Evolutionary conservation across 2,113 vertebrate species (phyloP).

Genomic region (Siphamia tubifer): DNA sequence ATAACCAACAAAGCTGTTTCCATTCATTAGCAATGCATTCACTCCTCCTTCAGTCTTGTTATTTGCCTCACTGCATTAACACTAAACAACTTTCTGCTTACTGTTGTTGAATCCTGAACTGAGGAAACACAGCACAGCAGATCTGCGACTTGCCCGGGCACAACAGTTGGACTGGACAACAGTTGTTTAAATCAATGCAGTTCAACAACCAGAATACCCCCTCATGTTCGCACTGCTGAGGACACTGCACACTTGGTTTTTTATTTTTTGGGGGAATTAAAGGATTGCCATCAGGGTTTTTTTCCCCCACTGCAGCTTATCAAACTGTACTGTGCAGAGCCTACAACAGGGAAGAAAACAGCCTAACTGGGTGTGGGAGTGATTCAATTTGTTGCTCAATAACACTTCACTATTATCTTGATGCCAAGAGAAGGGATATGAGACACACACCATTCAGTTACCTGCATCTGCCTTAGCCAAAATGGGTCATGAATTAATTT

Average conservation of each 20-base stretch:
- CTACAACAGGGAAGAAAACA: too few species aligned
- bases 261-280: too few species aligned
- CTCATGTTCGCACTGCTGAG: neutral
- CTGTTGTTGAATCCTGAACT: slow-evolving; percentile 5
- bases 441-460: neutral
- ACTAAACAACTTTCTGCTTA: slow-evolving; percentile 57
- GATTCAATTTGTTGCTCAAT: neutral
- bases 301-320: too few species aligned
- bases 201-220: neutral
- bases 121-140: slow-evolving; percentile 27
- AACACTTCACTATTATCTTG: neutral
- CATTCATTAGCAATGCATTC: slow-evolving; percentile 58
- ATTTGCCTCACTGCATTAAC: slow-evolving; percentile 23
- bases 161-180: slow-evolving; percentile 6
- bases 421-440: neutral
- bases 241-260: too few species aligned
- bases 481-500: too few species aligned
- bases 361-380: neutral
- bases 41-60: slow-evolving; percentile 5
- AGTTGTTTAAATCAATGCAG: neutral
- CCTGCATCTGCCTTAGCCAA: too few species aligned
- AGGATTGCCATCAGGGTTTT: too few species aligned
- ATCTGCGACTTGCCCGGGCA: slow-evolving; percentile 27
- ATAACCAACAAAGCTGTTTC: slow-evolving; percentile 55
- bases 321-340: too few species aligned